Conservation (phyloP, 2,113 vertebrate genomes). For the Xenopus tropicalis region UCB_Xtro_10.0 CM004446.2:92708001-92708500, state of each 20-base stretch:
- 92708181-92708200: not conserved
- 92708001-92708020: constrained; percentile 42
- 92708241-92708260: not conserved
- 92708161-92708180: not conserved
- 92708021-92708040: constrained; percentile 59
- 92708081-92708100: constrained; percentile 27
- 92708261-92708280: not conserved
- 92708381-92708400: not conserved
- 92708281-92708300: no score
- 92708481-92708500: not conserved
- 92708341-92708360: not conserved
- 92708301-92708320: no score
- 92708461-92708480: not conserved
- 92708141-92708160: constrained; percentile 11
- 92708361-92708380: not conserved
- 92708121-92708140: constrained; percentile 26
- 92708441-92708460: not conserved
- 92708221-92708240: not conserved
- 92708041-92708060: constrained; percentile 51
- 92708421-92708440: not conserved
- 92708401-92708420: not conserved
- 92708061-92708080: constrained; percentile 31
- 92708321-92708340: no score
- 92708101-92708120: constrained; percentile 18
- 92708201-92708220: constrained; percentile 4